These are phyloP conservation scores for Agriotes lineatus DNA, from an alignment of 2,888 invertebrate genomes.

Conservation along the genomic window DNA sequence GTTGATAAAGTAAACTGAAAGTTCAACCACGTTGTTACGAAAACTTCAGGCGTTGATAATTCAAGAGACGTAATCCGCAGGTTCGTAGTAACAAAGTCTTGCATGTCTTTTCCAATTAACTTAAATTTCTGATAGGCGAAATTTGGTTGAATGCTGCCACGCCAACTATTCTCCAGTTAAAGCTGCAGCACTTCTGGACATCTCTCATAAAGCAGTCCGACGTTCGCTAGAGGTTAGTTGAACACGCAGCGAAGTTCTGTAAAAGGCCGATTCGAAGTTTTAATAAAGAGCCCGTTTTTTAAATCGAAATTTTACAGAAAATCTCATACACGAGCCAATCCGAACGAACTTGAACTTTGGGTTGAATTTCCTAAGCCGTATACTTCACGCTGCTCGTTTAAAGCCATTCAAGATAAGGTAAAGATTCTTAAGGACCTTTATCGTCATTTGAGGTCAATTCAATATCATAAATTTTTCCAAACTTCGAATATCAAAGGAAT, in stretches of 20 bases:
- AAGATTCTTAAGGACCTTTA: conserved; percentile 50
- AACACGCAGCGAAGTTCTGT: neutral
- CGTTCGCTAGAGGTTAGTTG: neutral
- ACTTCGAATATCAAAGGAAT: conserved; percentile 52
- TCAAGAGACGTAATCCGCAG: no score
- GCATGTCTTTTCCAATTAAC: no score
- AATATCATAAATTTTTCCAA: conserved; percentile 52
- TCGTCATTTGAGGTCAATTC: conserved; percentile 53
- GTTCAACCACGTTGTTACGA: no score
- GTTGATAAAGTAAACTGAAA: no score
- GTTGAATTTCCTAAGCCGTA: conserved; percentile 46
- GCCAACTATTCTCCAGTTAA: no score
- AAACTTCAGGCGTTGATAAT: no score
- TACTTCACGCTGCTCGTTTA: conserved; percentile 49
- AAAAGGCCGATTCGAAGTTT: neutral
- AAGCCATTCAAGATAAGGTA: conserved; percentile 52
- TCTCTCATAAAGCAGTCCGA: no score
- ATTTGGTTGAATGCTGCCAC: no score
- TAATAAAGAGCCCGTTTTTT: neutral
- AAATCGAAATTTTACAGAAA: conserved; percentile 7
- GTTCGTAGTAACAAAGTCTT: no score
- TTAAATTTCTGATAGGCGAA: no score
- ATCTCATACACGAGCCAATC: neutral
- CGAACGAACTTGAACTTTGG: conserved; percentile 14
- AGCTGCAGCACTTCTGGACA: no score